These are phyloP conservation scores for Sebastes kiyomatsui DNA, from an alignment of 2,797 vertebrate genomes.

Conservation along the genomic window DNA sequence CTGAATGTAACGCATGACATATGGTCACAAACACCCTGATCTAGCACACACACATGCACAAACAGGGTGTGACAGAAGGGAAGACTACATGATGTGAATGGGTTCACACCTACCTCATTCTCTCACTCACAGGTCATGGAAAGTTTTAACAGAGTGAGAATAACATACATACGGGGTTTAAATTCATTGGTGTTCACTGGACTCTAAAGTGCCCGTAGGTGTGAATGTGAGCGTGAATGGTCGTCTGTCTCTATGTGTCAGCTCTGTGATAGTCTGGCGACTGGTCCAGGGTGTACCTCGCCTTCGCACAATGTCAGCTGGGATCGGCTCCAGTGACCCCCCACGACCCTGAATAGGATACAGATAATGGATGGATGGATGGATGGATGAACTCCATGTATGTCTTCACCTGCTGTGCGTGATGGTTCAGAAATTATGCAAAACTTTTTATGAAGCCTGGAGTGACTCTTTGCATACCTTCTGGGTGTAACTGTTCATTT, in stretches of 20 bases:
- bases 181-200: background rate
- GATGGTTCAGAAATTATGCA: background rate
- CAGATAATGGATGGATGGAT: no score
- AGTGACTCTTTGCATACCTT: background rate
- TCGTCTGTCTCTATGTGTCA: no score
- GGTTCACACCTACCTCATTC: constrained; percentile 9
- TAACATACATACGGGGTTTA: background rate
- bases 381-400: background rate
- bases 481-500: background rate
- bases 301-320: no score
- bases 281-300: no score
- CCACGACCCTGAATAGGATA: no score
- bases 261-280: no score
- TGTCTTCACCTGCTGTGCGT: background rate
- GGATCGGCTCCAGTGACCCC: no score
- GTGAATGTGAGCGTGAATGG: no score
- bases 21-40: background rate
- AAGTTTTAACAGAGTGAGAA: no score
- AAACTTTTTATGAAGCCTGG: background rate
- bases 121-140: constrained; percentile 9
- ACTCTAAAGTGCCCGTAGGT: no score
- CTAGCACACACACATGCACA: background rate
- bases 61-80: background rate
- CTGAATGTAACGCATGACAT: background rate
- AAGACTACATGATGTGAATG: background rate